Conservation (phyloP, 2,888 invertebrate species). For the Limenitis camilla region DNA sequence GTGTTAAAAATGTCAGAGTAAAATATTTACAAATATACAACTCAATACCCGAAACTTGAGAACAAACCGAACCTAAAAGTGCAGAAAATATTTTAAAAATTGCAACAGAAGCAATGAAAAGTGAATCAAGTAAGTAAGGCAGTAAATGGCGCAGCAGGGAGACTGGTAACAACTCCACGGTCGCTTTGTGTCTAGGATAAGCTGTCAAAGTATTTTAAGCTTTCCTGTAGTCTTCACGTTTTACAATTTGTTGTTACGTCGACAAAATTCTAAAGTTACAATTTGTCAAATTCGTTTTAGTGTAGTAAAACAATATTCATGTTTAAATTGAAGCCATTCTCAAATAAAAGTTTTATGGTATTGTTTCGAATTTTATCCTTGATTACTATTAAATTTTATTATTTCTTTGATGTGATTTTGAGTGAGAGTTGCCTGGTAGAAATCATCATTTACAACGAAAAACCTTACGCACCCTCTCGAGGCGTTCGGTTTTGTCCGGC, state of each 20-base stretch:
- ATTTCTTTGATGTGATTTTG: no score
- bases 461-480: no score
- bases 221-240: constrained; percentile 22
- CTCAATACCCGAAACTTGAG: not conserved
- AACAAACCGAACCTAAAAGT: constrained; percentile 3
- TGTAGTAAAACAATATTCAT: not conserved
- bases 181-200: constrained; percentile 34
- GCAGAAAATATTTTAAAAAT: constrained; percentile 16
- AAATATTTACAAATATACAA: not conserved
- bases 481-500: no score
- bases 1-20: no score
- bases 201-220: constrained; percentile 31
- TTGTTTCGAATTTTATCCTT: no score
- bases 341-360: no score
- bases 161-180: constrained; percentile 15
- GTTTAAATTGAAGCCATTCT: no score
- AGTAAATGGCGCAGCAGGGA: constrained; percentile 28
- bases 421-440: no score
- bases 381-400: no score
- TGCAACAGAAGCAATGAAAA: constrained; percentile 21
- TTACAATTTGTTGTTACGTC: constrained; percentile 16
- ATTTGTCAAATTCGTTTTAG: constrained; percentile 9
- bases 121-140: constrained; percentile 29
- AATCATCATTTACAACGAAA: no score
- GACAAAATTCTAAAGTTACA: constrained; percentile 15